Conservation (phyloP, 2,113 vertebrate genomes). For the Apus apus region DNA sequence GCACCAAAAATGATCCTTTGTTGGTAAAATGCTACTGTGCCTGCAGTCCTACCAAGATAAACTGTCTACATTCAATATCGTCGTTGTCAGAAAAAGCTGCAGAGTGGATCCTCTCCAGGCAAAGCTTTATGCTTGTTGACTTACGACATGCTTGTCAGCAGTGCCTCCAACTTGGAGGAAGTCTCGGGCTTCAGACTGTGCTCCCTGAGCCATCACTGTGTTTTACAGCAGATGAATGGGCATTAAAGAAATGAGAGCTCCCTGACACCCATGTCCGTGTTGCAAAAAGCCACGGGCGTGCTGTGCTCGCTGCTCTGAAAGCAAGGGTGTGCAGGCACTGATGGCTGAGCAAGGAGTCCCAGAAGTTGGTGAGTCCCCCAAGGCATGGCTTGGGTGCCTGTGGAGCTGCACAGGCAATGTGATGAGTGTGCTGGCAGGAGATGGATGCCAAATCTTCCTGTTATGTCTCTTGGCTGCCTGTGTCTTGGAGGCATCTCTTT, state of each 20-base stretch:
- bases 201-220: not conserved
- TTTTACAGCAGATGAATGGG: not conserved
- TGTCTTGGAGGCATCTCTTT: not conserved
- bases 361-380: accelerated
- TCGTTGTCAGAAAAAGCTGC: not conserved
- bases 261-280: accelerated
- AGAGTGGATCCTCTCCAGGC: not conserved
- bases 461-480: not conserved
- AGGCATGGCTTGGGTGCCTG: accelerated
- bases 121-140: not conserved
- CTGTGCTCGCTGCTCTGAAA: not conserved
- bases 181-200: not conserved
- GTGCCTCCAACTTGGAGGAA: not conserved
- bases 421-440: not conserved
- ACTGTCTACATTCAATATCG: not conserved
- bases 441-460: accelerated
- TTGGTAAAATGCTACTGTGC: not conserved
- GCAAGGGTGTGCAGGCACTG: not conserved
- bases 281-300: accelerated
- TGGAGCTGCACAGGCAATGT: accelerated
- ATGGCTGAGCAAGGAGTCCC: accelerated
- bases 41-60: conserved; percentile 22
- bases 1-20: not conserved
- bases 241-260: not conserved
- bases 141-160: not conserved